Conservation (phyloP, 2,888 invertebrate genomes). For the Himalopsyche anomala region DNA sequence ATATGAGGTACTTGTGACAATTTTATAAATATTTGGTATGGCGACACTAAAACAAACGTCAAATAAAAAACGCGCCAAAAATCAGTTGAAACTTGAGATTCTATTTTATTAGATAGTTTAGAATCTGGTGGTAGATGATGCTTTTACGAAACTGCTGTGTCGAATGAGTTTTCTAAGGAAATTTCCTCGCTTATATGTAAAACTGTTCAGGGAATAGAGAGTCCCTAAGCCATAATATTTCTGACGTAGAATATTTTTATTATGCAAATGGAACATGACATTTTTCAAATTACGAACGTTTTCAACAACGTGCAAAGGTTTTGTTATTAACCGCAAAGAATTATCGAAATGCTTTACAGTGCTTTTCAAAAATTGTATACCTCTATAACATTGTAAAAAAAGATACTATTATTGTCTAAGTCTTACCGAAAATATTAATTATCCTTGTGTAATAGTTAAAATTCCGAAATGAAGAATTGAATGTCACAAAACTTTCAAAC, state of each 20-base stretch:
- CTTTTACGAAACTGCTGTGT: neutral
- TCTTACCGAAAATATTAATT: no score
- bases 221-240: constrained; percentile 59
- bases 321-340: neutral
- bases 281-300: constrained; percentile 63
- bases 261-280: constrained; percentile 62
- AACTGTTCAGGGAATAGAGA: constrained; percentile 49
- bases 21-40: neutral
- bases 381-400: no score
- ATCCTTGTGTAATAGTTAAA: no score
- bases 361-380: constrained; percentile 31
- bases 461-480: no score
- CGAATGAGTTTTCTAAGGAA: neutral
- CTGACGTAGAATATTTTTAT: constrained; percentile 49
- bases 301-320: constrained; percentile 46
- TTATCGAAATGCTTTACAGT: neutral
- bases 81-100: neutral
- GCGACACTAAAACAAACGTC: constrained; percentile 44
- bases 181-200: constrained; percentile 57
- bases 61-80: constrained; percentile 13
- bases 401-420: no score
- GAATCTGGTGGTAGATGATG: neutral
- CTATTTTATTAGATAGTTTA: neutral
- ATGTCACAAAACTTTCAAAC: no score
- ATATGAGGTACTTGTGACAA: constrained; percentile 24